A percentile compares a stretch with the other conserved stretches of the same genome.
These are phyloP conservation scores for Falcunculus frontatus DNA, from an alignment of 2,113 vertebrate genomes.

Conservation along the genomic window DNA sequence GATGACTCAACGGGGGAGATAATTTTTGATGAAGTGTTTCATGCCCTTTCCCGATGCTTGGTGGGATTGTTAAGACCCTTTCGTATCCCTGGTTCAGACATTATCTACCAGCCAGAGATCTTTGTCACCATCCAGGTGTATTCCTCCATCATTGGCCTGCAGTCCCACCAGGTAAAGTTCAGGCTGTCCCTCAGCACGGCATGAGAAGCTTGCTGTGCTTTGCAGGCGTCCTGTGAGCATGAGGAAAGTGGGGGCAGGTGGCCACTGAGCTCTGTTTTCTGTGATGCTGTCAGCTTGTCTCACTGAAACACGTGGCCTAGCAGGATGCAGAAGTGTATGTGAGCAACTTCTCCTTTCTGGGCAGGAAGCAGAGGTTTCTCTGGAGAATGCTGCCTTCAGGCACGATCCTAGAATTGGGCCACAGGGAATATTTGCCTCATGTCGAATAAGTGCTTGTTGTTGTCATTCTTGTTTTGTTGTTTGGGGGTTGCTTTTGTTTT, in stretches of 20 bases:
- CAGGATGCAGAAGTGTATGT: background rate
- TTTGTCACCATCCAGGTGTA: slow-evolving; percentile 96
- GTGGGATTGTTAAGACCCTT: slow-evolving; percentile 88
- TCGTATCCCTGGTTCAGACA: slow-evolving; percentile 87
- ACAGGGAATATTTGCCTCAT: background rate
- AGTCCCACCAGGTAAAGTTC: slow-evolving; percentile 88
- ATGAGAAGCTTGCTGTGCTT: fast-evolving
- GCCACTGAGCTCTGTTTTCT: background rate
- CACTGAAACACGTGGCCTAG: background rate
- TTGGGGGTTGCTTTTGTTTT: background rate
- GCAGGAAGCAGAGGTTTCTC: background rate
- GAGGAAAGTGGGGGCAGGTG: fast-evolving
- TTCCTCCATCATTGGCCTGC: slow-evolving; percentile 92
- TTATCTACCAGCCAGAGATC: slow-evolving; percentile 90
- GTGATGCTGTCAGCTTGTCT: background rate
- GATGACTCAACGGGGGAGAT: slow-evolving; percentile 96
- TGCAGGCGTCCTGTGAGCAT: background rate
- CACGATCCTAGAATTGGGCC: background rate
- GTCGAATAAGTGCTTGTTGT: fast-evolving
- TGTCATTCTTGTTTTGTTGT: background rate
- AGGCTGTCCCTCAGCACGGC: fast-evolving
- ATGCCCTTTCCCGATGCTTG: slow-evolving; percentile 88
- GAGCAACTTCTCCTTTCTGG: slow-evolving; percentile 2
- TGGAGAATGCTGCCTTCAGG: background rate
- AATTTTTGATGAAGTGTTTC: slow-evolving; percentile 96